Conservation (phyloP, 2,113 vertebrate species). For the Oxygymnocypris stewartii region DNA sequence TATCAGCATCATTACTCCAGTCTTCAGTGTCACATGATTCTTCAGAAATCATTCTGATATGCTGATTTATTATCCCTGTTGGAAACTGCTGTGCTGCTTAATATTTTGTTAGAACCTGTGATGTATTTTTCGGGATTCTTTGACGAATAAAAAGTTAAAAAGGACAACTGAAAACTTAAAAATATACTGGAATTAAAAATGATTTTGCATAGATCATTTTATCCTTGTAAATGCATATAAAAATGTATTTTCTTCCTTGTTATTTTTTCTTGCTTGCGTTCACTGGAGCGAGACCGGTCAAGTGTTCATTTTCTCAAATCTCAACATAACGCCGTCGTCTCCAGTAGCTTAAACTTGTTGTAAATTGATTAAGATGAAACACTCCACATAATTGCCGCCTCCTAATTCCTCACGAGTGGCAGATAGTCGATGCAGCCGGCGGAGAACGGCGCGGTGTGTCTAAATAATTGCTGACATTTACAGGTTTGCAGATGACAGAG, state of each 20-base stretch:
- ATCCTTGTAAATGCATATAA: neutral
- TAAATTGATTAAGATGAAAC: slow-evolving; percentile 28
- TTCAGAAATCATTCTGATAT: neutral
- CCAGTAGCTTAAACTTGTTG: neutral
- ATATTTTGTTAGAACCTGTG: neutral
- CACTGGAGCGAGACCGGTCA: neutral
- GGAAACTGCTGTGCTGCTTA: neutral
- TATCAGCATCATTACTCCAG: neutral
- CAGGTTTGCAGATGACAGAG: slow-evolving; percentile 61
- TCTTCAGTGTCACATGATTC: too few relatives aligned
- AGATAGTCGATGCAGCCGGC: slow-evolving; percentile 15
- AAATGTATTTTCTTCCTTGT: neutral
- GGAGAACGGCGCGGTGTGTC: slow-evolving; percentile 30
- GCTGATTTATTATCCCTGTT: neutral
- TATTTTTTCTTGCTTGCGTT: neutral
- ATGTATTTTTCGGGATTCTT: neutral
- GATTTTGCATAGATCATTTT: neutral
- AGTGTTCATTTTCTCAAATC: slow-evolving; percentile 14
- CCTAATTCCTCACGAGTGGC: slow-evolving; percentile 23
- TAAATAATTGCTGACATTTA: slow-evolving; percentile 65
- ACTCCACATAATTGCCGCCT: slow-evolving; percentile 16
- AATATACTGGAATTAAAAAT: neutral
- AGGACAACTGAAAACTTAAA: neutral
- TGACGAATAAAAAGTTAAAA: neutral
- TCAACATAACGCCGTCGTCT: neutral